Conservation (phyloP, 2,888 invertebrate genomes). For the Arrhopalites spinosus region DNA sequence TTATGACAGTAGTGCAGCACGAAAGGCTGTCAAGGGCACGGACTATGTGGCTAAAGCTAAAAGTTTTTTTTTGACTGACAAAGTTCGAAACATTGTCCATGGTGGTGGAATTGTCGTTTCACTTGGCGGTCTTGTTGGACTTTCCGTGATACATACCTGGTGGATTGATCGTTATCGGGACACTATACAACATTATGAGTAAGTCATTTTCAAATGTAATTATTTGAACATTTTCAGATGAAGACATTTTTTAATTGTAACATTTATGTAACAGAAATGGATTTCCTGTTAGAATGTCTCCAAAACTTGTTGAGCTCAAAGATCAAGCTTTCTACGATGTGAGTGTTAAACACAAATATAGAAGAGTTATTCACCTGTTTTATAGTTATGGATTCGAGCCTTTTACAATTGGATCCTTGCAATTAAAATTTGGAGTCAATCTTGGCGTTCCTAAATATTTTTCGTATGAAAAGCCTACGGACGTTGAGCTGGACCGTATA, state of each 20-base stretch:
- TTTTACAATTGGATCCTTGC: conserved; percentile 69
- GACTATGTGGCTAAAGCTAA: too few species aligned
- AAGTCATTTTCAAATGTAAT: conserved; percentile 54
- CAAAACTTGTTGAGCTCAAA: conserved; percentile 63
- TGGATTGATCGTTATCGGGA: conserved; percentile 68
- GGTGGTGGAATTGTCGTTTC: conserved; percentile 58
- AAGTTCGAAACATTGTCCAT: conserved; percentile 61
- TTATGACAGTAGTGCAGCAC: too few species aligned
- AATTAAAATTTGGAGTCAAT: conserved; percentile 66
- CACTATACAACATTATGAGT: conserved; percentile 71
- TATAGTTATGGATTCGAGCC: conserved; percentile 75
- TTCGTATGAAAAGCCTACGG: conserved; percentile 64
- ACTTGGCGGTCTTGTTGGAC: conserved; percentile 57
- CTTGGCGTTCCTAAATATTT: conserved; percentile 78
- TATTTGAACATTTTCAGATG: conserved; percentile 39
- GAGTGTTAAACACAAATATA: conserved; percentile 63
- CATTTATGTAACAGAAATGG: conserved; percentile 62
- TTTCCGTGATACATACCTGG: conserved; percentile 68
- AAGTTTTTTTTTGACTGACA: conserved; percentile 1
- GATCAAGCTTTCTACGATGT: conserved; percentile 68
- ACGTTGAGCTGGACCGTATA: conserved; percentile 63
- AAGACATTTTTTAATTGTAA: background rate
- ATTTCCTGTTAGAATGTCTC: conserved; percentile 64
- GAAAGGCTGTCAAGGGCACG: too few species aligned
- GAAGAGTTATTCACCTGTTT: conserved; percentile 68